Conservation (phyloP, 2,113 vertebrate species). For the Sterna hirundo region DNA sequence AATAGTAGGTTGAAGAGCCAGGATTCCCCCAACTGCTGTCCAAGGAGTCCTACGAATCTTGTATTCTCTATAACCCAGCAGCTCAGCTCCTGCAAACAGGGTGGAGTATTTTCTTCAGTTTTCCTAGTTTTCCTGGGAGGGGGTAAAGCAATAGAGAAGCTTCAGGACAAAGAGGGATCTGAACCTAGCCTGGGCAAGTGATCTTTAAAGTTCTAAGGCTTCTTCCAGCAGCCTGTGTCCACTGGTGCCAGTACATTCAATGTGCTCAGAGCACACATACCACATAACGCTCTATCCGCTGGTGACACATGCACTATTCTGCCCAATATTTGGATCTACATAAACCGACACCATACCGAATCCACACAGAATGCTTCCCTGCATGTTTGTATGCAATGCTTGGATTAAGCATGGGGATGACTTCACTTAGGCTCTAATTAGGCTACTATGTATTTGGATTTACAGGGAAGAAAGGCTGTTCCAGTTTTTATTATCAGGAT, state of each 20-base stretch:
- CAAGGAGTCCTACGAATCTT: neutral
- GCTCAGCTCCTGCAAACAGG: neutral
- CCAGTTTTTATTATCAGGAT: neutral
- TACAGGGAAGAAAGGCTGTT: neutral
- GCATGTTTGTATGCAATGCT: neutral
- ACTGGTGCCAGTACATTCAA: fast-evolving
- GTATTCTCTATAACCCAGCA: neutral
- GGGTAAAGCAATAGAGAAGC: neutral
- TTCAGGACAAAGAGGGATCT: neutral
- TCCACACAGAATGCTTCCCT: neutral
- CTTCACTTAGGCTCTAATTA: neutral
- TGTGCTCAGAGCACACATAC: neutral
- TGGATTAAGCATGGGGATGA: neutral
- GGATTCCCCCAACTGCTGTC: neutral
- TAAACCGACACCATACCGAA: neutral
- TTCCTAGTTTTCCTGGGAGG: neutral
- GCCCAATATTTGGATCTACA: neutral
- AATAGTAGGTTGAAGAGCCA: neutral
- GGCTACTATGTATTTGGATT: neutral
- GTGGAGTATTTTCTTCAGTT: neutral
- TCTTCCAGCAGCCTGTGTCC: neutral
- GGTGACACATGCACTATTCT: neutral
- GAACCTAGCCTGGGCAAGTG: neutral
- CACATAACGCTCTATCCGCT: neutral
- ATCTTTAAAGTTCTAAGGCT: neutral